phyloP scores from a whole-genome alignment of 2,888 invertebrate genomes.

The Endotricha flammealis region DNA sequence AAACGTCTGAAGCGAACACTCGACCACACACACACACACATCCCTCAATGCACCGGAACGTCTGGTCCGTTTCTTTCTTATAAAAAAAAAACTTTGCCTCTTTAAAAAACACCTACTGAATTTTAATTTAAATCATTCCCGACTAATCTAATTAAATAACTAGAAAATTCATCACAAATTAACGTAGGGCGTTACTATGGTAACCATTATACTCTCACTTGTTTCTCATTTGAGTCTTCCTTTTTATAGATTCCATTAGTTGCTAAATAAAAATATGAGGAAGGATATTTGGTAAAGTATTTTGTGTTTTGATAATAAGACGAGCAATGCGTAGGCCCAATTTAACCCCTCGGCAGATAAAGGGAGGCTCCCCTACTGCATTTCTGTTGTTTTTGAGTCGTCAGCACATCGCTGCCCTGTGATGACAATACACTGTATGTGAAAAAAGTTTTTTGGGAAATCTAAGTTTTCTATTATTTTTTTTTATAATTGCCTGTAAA shows the following conservation, averaged over 20 bases:
- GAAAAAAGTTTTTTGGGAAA: no score
- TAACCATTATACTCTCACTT: conserved; percentile 31
- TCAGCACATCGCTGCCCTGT: conserved; percentile 36
- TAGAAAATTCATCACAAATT: conserved; percentile 17
- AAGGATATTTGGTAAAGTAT: conserved; percentile 31
- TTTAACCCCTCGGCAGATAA: conserved; percentile 45
- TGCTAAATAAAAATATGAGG: conserved; percentile 36
- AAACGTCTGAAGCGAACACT: conserved; percentile 7
- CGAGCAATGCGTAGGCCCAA: conserved; percentile 46
- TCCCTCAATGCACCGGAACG: conserved; percentile 7
- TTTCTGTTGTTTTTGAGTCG: conserved; percentile 57
- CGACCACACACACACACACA: conserved; percentile 11
- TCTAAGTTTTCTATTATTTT: no score
- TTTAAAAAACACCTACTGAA: conserved; percentile 23
- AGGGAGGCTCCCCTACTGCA: conserved; percentile 51
- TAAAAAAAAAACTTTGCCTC: conserved; percentile 2
- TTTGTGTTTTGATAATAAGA: conserved; percentile 42
- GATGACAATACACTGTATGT: no score
- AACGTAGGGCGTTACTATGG: conserved; percentile 42
- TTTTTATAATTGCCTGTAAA: no score
- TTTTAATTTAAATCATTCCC: conserved; percentile 32
- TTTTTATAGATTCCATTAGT: conserved; percentile 34
- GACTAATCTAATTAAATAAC: conserved; percentile 33
- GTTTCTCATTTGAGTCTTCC: conserved; percentile 24
- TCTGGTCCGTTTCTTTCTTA: no score